Evolutionary conservation across 2,113 vertebrate species (phyloP).

Genomic region (Cervus canadensis): DNA sequence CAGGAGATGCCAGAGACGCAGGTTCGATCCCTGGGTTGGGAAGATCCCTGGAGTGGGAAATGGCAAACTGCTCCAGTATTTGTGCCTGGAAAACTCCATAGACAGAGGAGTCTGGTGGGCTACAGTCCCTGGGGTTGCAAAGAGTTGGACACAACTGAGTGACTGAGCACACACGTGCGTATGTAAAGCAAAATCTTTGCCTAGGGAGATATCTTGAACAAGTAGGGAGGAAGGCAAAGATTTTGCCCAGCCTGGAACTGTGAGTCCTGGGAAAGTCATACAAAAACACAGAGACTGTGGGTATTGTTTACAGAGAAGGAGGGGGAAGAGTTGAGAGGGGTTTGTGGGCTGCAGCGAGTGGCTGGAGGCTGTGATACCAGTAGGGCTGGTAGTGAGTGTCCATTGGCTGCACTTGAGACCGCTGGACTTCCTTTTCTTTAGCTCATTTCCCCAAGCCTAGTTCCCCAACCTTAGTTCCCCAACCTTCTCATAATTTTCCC

Average conservation of each 20-base stretch:
- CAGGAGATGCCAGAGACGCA: neutral
- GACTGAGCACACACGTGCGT: accelerated
- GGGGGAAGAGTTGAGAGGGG: neutral
- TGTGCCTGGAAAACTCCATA: neutral
- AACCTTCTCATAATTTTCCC: neutral
- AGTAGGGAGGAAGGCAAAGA: neutral
- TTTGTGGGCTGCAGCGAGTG: neutral
- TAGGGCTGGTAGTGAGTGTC: neutral
- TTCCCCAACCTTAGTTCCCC: neutral
- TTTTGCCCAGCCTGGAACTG: neutral
- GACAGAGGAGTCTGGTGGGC: neutral
- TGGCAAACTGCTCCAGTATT: neutral
- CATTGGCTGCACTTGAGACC: neutral
- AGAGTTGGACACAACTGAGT: neutral
- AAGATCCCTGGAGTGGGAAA: neutral
- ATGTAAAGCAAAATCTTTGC: neutral
- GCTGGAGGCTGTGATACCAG: neutral
- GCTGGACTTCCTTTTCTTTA: neutral
- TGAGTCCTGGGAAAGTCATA: neutral
- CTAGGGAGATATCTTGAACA: neutral
- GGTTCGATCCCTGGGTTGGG: neutral
- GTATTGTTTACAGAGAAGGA: neutral
- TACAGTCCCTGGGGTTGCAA: neutral
- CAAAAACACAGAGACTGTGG: neutral
- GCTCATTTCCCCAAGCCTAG: neutral